Conservation (phyloP, 2,113 vertebrate species). For the Hipposideros armiger region DNA sequence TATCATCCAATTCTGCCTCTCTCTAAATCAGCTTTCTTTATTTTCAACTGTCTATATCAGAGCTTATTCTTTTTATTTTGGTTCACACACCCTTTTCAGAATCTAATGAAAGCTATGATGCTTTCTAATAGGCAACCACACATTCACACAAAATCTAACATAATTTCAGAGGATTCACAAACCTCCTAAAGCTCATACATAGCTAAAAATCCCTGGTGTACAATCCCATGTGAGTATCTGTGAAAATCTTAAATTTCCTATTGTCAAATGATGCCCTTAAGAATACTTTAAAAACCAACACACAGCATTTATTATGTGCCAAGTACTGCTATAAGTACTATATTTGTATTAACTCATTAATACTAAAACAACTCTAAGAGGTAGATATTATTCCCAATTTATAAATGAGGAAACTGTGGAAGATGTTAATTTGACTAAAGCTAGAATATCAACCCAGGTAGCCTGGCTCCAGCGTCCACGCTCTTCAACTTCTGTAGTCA, state of each 20-base stretch:
- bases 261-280: neutral
- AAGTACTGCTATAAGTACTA: neutral
- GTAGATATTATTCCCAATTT: neutral
- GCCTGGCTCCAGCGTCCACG: neutral
- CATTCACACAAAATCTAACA: conserved; percentile 10
- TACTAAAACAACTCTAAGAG: neutral
- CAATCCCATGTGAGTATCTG: neutral
- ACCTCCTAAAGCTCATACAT: neutral
- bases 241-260: conserved; percentile 54
- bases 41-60: neutral
- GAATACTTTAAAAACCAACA: conserved; percentile 37
- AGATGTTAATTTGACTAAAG: neutral
- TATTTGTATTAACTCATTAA: neutral
- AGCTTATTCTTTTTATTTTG: conserved; percentile 33
- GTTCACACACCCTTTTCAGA: neutral
- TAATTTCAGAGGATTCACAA: neutral
- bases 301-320: neutral
- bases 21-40: neutral
- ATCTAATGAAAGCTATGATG: neutral
- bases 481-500: neutral
- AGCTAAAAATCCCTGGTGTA: conserved; percentile 5
- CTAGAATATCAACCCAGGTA: neutral
- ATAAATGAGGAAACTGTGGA: neutral
- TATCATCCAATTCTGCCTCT: neutral
- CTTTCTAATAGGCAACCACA: conserved; percentile 1